These are phyloP conservation scores for Lonchura striata DNA, from an alignment of 2,113 vertebrate species.

Conservation along the genomic window DNA sequence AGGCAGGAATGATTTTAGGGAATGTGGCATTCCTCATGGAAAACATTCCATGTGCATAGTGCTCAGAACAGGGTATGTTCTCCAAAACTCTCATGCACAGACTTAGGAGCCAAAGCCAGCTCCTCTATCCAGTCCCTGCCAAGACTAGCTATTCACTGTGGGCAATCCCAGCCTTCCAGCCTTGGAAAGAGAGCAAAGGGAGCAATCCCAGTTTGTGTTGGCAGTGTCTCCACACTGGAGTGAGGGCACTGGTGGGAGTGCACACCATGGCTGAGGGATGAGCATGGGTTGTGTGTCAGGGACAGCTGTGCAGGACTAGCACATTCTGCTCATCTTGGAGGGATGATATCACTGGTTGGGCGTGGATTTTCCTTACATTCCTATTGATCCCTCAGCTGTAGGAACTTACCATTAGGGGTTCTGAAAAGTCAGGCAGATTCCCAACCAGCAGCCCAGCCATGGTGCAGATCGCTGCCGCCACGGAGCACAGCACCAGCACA, in stretches of 20 bases:
- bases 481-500: conserved; percentile 77
- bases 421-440: conserved; percentile 90
- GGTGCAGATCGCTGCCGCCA: conserved; percentile 80
- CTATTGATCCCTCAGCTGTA: rapidly evolving
- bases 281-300: neutral
- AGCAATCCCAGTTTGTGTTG: neutral
- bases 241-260: neutral
- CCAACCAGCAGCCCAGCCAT: conserved; percentile 85
- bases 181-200: neutral
- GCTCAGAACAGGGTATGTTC: neutral
- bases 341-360: neutral
- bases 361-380: neutral
- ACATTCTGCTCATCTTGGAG: neutral
- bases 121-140: neutral
- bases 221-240: neutral
- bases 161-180: neutral
- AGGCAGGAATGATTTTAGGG: neutral
- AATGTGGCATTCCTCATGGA: neutral
- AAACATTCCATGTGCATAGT: neutral
- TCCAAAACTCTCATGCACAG: neutral
- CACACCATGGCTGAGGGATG: neutral
- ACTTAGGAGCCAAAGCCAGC: neutral
- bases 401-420: conserved; percentile 86
- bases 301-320: neutral
- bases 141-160: neutral